Evolutionary conservation across 2,888 invertebrate genomes (phyloP).

Genomic region (Megaustenia siamemsis): DNA sequence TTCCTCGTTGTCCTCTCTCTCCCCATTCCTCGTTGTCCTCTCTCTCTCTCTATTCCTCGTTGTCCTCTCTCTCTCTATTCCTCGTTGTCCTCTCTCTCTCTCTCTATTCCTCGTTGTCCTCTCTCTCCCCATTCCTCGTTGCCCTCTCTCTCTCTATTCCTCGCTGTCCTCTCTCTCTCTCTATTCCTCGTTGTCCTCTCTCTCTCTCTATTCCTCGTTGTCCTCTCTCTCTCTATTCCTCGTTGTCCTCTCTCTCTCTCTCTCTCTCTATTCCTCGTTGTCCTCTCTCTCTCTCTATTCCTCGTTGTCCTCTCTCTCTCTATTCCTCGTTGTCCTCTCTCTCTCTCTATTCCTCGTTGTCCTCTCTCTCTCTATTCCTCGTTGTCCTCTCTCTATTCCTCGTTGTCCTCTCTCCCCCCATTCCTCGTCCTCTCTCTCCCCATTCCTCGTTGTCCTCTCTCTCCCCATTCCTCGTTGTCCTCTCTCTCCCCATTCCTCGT

Average conservation of each 20-base stretch:
- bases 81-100: background rate
- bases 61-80: background rate
- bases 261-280: background rate
- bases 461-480: background rate
- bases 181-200: background rate
- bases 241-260: background rate
- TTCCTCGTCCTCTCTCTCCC: background rate
- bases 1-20: background rate
- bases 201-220: background rate
- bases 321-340: no score
- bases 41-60: background rate
- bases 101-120: background rate
- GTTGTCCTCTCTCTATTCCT: background rate
- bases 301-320: no score
- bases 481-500: background rate
- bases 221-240: background rate
- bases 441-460: background rate
- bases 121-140: background rate
- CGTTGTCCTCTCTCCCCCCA: background rate
- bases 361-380: no score
- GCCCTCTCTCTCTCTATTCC: background rate
- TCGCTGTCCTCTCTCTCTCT: background rate
- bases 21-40: background rate
- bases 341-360: no score
- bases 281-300: background rate